Evolutionary conservation across 2,888 invertebrate genomes (phyloP).

Genomic region (Drosophila lutescens): DNA sequence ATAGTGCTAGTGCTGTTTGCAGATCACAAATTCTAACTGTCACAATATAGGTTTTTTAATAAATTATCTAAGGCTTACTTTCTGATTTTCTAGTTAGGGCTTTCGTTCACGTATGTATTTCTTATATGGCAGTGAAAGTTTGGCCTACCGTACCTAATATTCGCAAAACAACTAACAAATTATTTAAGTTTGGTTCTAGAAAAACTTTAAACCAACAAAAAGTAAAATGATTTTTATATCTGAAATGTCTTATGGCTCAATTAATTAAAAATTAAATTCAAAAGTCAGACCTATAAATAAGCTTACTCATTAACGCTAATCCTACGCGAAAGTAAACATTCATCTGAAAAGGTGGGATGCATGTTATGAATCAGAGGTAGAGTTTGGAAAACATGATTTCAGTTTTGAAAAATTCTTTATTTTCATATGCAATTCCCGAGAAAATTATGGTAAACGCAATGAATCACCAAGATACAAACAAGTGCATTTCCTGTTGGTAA

Average conservation of each 20-base stretch:
- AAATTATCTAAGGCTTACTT: neutral
- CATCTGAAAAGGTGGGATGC: neutral
- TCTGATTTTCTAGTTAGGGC: no score
- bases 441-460: neutral
- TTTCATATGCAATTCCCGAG: neutral
- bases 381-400: neutral
- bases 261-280: no score
- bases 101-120: no score
- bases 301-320: neutral
- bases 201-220: no score
- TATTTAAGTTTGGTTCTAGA: no score
- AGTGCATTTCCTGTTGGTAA: constrained; percentile 4
- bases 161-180: no score
- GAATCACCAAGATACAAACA: neutral
- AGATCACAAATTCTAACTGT: no score
- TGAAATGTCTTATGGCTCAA: no score
- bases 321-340: neutral
- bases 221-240: no score
- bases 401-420: neutral
- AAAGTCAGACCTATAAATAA: neutral
- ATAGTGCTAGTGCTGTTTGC: no score
- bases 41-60: no score
- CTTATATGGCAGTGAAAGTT: neutral
- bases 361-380: neutral
- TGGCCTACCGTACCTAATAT: no score